A percentile compares a stretch with the other conserved stretches of the same genome.
phyloP scores from a whole-genome alignment of 2,797 vertebrate genomes.

The Gymnocypris eckloni region DNA sequence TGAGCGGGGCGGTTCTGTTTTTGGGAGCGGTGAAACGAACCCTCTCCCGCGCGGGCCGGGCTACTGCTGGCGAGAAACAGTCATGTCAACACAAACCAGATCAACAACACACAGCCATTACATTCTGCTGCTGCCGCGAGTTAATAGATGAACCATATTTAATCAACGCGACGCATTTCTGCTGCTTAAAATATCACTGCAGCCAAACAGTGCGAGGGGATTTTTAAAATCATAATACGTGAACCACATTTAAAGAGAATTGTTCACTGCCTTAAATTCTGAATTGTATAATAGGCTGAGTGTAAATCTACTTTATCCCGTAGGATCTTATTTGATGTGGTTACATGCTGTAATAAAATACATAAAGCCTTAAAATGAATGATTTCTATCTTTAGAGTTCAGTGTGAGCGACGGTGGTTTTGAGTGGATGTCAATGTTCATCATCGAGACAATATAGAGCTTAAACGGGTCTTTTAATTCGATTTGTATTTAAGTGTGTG shows the following conservation, averaged over 20 bases:
- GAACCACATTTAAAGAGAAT: not conserved
- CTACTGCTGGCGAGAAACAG: constrained; percentile 82
- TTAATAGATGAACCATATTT: not conserved
- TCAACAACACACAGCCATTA: constrained; percentile 42
- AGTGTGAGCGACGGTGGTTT: constrained; percentile 7
- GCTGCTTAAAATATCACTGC: not conserved
- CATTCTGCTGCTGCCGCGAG: constrained; percentile 22
- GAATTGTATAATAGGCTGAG: not conserved
- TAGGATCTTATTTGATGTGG: not conserved
- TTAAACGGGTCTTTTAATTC: constrained; percentile 17
- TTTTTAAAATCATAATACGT: not conserved
- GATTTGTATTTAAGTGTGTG: not conserved
- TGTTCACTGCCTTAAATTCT: not conserved
- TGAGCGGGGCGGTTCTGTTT: constrained; percentile 80
- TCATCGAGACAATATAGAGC: constrained; percentile 23
- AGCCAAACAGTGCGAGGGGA: not conserved
- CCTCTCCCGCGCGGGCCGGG: constrained; percentile 81
- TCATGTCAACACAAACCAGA: constrained; percentile 72
- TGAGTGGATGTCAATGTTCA: constrained; percentile 31
- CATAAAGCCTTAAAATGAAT: too few species aligned
- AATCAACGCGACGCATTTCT: not conserved
- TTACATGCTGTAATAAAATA: not conserved
- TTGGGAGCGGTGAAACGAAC: constrained; percentile 82
- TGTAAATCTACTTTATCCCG: not conserved
- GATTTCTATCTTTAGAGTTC: not conserved